phyloP scores from a whole-genome alignment of 2,113 vertebrate genomes.

The Microcebus ravelobensis region DNA sequence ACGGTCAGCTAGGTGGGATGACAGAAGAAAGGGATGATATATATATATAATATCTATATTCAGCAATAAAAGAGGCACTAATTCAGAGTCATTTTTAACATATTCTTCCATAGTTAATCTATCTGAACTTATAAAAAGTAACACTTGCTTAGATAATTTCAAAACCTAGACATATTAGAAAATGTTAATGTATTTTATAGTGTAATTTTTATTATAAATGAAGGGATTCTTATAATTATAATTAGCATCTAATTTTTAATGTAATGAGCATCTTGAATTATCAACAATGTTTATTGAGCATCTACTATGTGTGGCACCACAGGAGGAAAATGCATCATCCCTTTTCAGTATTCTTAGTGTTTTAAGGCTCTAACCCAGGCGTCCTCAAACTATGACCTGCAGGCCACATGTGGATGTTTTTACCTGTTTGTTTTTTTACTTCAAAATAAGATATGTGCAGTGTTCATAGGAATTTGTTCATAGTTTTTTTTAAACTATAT shows the following conservation, averaged over 20 bases:
- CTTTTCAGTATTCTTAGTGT: conserved; percentile 41
- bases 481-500: no score
- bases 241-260: no score
- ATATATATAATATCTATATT: background rate
- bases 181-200: conserved; percentile 14
- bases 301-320: background rate
- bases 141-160: background rate
- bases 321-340: background rate
- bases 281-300: conserved; percentile 11
- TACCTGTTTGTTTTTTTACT: no score
- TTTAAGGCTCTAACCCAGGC: background rate
- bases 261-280: background rate
- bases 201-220: conserved; percentile 9
- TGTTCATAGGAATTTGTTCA: no score
- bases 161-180: conserved; percentile 23
- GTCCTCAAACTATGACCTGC: no score
- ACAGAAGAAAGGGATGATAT: background rate
- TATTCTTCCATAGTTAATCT: background rate
- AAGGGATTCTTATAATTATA: background rate
- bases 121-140: conserved; percentile 17
- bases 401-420: no score
- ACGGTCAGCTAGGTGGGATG: background rate
- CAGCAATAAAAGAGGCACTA: background rate
- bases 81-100: conserved; percentile 11
- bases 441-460: no score